Percentiles rank a stretch among this genome's conserved stretches.
Conservation (phyloP, 2,797 vertebrate genomes). For the Pseudomugil tenellus region DNA sequence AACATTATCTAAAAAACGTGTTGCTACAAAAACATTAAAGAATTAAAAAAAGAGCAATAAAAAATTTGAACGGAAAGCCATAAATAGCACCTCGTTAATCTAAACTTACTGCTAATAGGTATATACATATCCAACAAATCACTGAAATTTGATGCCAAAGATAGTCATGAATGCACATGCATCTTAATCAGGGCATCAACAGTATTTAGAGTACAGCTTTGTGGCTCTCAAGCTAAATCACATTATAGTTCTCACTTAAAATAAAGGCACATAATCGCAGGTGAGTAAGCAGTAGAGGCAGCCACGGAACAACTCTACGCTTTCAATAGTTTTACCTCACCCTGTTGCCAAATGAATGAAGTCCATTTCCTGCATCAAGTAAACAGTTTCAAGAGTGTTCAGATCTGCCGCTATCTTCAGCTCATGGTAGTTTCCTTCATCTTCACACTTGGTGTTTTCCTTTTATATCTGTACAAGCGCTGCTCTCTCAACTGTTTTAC, state of each 20-base stretch:
- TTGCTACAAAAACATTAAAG: not conserved
- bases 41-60: no score
- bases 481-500: slow-evolving; percentile 43
- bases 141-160: slow-evolving; percentile 36
- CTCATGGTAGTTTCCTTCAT: slow-evolving; percentile 56
- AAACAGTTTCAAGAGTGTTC: slow-evolving; percentile 38
- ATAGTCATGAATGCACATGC: slow-evolving; percentile 17
- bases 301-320: slow-evolving; percentile 36
- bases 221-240: slow-evolving; percentile 55
- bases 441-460: slow-evolving; percentile 43
- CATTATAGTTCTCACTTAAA: slow-evolving; percentile 57
- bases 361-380: slow-evolving; percentile 53
- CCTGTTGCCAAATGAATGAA: slow-evolving; percentile 48
- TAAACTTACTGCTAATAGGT: slow-evolving; percentile 8
- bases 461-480: slow-evolving; percentile 30
- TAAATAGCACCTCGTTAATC: slow-evolving; percentile 14
- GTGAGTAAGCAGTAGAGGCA: slow-evolving; percentile 33
- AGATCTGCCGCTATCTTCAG: slow-evolving; percentile 43
- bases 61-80: no score
- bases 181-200: slow-evolving; percentile 67
- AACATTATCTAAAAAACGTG: slow-evolving; percentile 13
- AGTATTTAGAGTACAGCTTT: slow-evolving; percentile 65
- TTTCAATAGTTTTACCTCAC: slow-evolving; percentile 52
- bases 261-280: slow-evolving; percentile 48
- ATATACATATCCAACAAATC: slow-evolving; percentile 35